Base-by-base conservation (phyloP, 2,888 invertebrate species). In the Aquatica leii region DNA sequence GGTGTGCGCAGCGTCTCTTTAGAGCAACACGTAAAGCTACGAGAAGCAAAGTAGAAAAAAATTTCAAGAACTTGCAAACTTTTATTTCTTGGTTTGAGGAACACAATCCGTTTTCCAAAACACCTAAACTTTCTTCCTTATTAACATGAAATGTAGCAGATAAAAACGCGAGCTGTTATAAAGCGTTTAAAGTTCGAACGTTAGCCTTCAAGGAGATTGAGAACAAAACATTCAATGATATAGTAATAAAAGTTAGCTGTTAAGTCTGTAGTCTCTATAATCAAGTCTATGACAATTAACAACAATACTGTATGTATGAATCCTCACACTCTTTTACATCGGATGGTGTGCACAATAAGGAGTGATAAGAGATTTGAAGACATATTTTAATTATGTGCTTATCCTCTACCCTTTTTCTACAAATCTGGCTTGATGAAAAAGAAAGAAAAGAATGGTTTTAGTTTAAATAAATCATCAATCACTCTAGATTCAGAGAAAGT, bases 21-120 rank as follows among this genome's bases (percentile, higher is more conserved):
- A 52, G 64, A 68, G 37, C 66, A 71, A 52, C 68, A 71, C 34
- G 62, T 69, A 4, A 71, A 73, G 34, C 43, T 61, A 17, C 49
- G 70, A 59, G 43, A 48, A 18, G 53, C 70, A 37, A 62, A 65
- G 12, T 61, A 66, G 24, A 54, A 54, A 54, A 12, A 8, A 50
- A 37, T 37, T 4, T 2, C 12, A 40, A 50, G 9, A 35, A 62
- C 50, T 31, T 53, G 35, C 20, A 62, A 49, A 62, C 18, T 8
- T 34, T 62, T 14, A 52, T 43, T 51, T 18, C 40, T 14, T 24
- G 24, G 24, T 6, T 24, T 24, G 24, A 37, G 37, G 11, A 37
- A 12, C 37, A 12, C 56, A 31, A 41, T 34, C 57, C 62, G 11
- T 62, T 62, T 31, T 17, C 40, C 1, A 34, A 57, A 40, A 1